Conservation (phyloP, 2,797 vertebrate genomes). For the Liparis tanakae region DNA sequence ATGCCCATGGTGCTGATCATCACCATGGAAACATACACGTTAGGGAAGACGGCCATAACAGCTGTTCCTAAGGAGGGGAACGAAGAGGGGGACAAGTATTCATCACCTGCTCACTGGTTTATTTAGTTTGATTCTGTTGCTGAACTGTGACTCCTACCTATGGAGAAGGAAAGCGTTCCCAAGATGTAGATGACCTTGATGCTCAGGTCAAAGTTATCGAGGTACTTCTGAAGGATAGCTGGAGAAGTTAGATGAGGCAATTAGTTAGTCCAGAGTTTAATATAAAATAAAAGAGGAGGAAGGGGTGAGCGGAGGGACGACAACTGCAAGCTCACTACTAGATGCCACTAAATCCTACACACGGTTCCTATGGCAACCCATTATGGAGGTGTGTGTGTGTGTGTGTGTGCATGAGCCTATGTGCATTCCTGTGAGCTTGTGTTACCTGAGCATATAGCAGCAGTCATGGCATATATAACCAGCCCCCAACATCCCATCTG, state of each 20-base stretch:
- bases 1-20: slow-evolving; percentile 98
- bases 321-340: neutral
- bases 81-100: neutral
- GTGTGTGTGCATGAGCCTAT: neutral
- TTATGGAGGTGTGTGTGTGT: neutral
- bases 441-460: slow-evolving; percentile 93
- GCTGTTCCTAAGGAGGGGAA: slow-evolving; percentile 86
- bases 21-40: slow-evolving; percentile 94
- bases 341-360: neutral
- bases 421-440: neutral
- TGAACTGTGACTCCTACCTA: slow-evolving; percentile 76
- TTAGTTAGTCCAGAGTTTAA: neutral
- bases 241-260: slow-evolving; percentile 21
- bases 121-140: neutral
- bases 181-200: slow-evolving; percentile 96
- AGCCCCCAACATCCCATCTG: slow-evolving; percentile 99
- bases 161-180: slow-evolving; percentile 92
- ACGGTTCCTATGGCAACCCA: neutral
- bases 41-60: slow-evolving; percentile 94
- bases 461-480: slow-evolving; percentile 94
- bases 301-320: neutral
- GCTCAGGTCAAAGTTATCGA: slow-evolving; percentile 96
- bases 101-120: neutral
- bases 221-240: slow-evolving; percentile 96
- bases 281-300: neutral